A percentile compares a stretch with the other conserved stretches of the same genome.
phyloP scores from a whole-genome alignment of 2,888 invertebrate species.

The Cerastoderma edule region DNA sequence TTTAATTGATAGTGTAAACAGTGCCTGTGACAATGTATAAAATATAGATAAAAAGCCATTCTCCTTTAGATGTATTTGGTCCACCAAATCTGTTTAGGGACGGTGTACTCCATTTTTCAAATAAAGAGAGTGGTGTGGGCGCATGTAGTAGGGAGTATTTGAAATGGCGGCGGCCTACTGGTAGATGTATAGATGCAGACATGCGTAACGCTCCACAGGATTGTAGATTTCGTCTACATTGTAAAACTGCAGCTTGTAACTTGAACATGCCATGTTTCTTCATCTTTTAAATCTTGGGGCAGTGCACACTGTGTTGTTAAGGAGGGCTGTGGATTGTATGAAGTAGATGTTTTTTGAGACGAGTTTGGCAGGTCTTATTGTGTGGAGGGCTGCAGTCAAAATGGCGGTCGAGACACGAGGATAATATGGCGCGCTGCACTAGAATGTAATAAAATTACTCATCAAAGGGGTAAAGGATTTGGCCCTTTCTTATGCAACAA shows the following conservation, averaged over 20 bases:
- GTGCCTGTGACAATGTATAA: too few species aligned
- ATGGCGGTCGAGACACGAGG: background rate
- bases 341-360: too few species aligned
- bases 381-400: background rate
- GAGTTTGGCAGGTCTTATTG: too few species aligned
- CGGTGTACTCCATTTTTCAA: too few species aligned
- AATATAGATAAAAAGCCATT: too few species aligned
- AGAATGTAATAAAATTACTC: background rate
- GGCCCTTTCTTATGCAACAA: background rate
- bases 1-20: too few species aligned
- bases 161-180: slow-evolving; percentile 32
- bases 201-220: slow-evolving; percentile 23
- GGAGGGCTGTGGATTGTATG: too few species aligned
- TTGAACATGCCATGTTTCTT: background rate
- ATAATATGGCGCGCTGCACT: background rate
- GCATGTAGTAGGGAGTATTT: slow-evolving; percentile 14
- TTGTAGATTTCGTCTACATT: background rate
- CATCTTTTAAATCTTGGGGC: background rate
- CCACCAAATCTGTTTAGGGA: too few species aligned
- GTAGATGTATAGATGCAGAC: slow-evolving; percentile 26
- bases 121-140: too few species aligned
- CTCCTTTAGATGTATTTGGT: too few species aligned
- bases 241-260: background rate
- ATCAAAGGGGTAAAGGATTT: background rate
- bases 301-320: too few species aligned